Evolutionary conservation across 2,888 invertebrate species (phyloP).

Genomic region (Chaitophorus viminalis): DNA sequence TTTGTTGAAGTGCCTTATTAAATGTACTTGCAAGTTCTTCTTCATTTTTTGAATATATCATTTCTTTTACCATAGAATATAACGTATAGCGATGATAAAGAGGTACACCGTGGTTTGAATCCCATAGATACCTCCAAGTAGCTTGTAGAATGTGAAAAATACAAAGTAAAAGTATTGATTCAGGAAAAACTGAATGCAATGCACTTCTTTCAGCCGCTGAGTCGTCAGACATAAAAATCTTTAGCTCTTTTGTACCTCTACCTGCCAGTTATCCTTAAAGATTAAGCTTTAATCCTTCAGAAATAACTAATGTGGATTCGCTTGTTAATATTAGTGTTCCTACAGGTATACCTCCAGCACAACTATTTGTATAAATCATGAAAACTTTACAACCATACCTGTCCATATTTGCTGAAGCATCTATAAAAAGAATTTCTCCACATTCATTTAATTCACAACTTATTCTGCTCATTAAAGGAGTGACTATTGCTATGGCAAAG

Average conservation of each 20-base stretch:
- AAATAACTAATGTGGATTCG: too few relatives aligned
- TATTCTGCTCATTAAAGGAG: slow-evolving; percentile 44
- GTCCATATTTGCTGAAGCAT: background rate
- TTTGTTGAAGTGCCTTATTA: too few relatives aligned
- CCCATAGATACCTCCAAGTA: slow-evolving; percentile 62
- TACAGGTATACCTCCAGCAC: too few relatives aligned
- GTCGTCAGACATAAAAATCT: slow-evolving; percentile 63
- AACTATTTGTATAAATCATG: too few relatives aligned
- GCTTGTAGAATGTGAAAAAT: slow-evolving; percentile 63
- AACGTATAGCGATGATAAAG: slow-evolving; percentile 33
- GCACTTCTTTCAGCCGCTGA: slow-evolving; percentile 62
- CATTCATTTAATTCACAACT: background rate
- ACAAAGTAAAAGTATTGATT: slow-evolving; percentile 59
- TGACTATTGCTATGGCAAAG: slow-evolving; percentile 34
- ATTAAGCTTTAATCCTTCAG: too few relatives aligned
- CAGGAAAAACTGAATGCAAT: slow-evolving; percentile 55
- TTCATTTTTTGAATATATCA: slow-evolving; percentile 47
- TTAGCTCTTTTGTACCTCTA: slow-evolving; percentile 59
- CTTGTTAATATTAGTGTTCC: too few relatives aligned
- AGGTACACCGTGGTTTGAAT: slow-evolving; percentile 47
- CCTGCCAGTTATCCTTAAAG: slow-evolving; percentile 32
- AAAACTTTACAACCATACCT: too few relatives aligned
- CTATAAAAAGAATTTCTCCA: slow-evolving; percentile 50
- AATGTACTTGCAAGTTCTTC: background rate
- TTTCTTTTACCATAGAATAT: slow-evolving; percentile 43